These are phyloP conservation scores for Myrmophylax atrothorax DNA, from an alignment of 2,113 vertebrate species.

Conservation along the genomic window DNA sequence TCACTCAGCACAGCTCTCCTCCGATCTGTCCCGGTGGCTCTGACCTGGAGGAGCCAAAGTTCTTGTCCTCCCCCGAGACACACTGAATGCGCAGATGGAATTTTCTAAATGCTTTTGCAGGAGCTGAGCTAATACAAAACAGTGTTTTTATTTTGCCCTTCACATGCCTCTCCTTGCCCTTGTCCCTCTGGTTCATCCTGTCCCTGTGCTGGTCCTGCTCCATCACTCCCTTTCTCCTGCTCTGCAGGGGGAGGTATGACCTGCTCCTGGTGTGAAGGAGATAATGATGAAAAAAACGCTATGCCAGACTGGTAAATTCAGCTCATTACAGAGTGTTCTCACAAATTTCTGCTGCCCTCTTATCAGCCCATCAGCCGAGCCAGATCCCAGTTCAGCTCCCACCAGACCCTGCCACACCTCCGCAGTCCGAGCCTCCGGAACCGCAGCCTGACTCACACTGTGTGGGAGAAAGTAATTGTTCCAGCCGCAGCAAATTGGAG, in stretches of 20 bases:
- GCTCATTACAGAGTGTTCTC: not conserved
- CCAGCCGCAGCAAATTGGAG: not conserved
- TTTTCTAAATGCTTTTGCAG: not conserved
- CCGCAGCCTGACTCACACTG: constrained; percentile 55
- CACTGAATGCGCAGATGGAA: not conserved
- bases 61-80: not conserved
- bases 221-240: not conserved
- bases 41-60: not conserved
- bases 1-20: not conserved
- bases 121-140: not conserved
- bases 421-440: not conserved
- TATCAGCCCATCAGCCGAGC: not conserved
- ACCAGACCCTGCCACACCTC: not conserved
- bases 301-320: not conserved
- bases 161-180: not conserved
- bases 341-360: not conserved
- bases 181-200: not conserved
- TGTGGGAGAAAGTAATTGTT: constrained; percentile 43
- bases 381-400: not conserved
- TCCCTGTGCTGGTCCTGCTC: fast-evolving
- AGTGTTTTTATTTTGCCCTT: not conserved
- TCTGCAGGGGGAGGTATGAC: not conserved
- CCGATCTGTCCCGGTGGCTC: fast-evolving
- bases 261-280: not conserved
- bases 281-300: not conserved